These are phyloP conservation scores for Thinocorus orbignyianus DNA, from an alignment of 2,113 vertebrate species.

Conservation along the genomic window DNA sequence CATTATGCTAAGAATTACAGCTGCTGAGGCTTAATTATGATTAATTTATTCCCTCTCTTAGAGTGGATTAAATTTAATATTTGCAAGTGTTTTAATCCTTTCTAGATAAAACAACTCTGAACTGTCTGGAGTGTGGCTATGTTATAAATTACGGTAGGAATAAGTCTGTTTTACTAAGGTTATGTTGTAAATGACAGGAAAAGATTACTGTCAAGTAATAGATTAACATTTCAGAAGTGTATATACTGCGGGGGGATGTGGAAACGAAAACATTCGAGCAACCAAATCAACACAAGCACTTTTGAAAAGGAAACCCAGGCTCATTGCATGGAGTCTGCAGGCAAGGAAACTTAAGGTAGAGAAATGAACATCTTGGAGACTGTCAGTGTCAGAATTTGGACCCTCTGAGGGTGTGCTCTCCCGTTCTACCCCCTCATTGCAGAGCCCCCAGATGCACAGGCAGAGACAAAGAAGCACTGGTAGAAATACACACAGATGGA, in stretches of 20 bases:
- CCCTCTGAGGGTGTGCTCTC: background rate
- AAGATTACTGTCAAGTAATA: background rate
- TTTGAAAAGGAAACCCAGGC: background rate
- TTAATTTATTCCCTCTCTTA: conserved; percentile 23
- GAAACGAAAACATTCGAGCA: background rate
- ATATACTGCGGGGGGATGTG: background rate
- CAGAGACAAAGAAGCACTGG: background rate
- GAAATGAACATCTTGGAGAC: background rate
- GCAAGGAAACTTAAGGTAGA: background rate
- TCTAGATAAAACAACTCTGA: conserved; percentile 2
- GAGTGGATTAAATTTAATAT: conserved; percentile 34
- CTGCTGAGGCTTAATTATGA: conserved; percentile 29
- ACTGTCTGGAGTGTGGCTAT: background rate
- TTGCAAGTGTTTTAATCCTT: conserved; percentile 47
- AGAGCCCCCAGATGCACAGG: background rate
- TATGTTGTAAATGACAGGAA: background rate
- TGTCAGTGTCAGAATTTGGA: background rate
- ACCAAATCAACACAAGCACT: background rate
- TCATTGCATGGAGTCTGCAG: background rate
- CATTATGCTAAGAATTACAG: conserved; percentile 15
- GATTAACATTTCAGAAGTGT: background rate
- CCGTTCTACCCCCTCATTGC: background rate
- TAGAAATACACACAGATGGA: background rate
- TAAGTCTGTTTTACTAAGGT: background rate
- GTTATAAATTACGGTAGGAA: background rate